Evolutionary conservation across 2,888 invertebrate genomes (phyloP).

Genomic region (Hirtodrosophila trivittata): DNA sequence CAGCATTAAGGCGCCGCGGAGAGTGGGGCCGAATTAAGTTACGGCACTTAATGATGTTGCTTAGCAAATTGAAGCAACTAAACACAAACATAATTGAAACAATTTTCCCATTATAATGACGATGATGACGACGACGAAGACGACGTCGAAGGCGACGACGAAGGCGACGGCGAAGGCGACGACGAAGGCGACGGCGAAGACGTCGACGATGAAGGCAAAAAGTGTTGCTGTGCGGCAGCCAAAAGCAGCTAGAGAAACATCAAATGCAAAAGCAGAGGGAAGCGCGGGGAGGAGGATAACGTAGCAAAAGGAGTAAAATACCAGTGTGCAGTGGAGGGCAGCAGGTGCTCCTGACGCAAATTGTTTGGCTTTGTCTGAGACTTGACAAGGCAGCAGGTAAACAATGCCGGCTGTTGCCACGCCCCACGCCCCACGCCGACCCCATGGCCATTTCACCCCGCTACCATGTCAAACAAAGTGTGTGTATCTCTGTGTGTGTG

Average conservation of each 20-base stretch:
- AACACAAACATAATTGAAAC: slow-evolving; percentile 79
- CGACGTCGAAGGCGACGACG: slow-evolving; percentile 6
- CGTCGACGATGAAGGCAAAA: slow-evolving; percentile 22
- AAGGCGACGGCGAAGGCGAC: neutral
- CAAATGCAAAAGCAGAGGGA: slow-evolving; percentile 4
- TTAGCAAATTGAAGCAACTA: slow-evolving; percentile 80
- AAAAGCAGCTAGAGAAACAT: slow-evolving; percentile 22
- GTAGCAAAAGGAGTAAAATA: slow-evolving; percentile 4
- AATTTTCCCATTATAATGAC: slow-evolving; percentile 78
- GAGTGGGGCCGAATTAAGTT: slow-evolving; percentile 59
- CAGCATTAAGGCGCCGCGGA: neutral
- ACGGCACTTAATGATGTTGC: slow-evolving; percentile 77
- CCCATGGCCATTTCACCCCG: neutral
- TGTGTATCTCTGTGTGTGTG: slow-evolving; percentile 9
- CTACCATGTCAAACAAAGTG: slow-evolving; percentile 64
- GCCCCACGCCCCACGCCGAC: slow-evolving; percentile 14
- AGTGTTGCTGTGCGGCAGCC: slow-evolving; percentile 12
- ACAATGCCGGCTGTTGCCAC: slow-evolving; percentile 62
- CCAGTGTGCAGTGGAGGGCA: slow-evolving; percentile 6
- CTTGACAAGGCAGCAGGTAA: slow-evolving; percentile 68
- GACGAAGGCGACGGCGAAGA: slow-evolving; percentile 18
- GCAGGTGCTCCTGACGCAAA: slow-evolving; percentile 76
- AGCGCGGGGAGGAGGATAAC: neutral
- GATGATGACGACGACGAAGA: slow-evolving; percentile 50
- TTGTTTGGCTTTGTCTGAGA: slow-evolving; percentile 71